These are phyloP conservation scores for Chelidonichthys spinosus DNA, from an alignment of 2,797 vertebrate genomes.

Conservation along the genomic window DNA sequence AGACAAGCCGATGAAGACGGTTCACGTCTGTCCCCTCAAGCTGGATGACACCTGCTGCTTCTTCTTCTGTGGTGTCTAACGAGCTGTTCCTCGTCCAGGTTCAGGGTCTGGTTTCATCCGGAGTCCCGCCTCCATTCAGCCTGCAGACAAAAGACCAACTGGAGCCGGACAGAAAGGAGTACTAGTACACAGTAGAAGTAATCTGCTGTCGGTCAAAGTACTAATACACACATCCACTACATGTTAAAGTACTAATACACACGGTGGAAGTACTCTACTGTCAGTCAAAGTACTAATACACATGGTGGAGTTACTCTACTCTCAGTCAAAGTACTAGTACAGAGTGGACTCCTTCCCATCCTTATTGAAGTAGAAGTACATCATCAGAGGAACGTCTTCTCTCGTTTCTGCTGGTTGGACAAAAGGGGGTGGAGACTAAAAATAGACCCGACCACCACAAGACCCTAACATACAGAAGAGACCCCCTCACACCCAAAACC, in stretches of 20 bases:
- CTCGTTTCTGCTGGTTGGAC: not conserved
- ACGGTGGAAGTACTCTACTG: not conserved
- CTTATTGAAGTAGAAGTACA: no score
- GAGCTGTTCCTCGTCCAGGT: not conserved
- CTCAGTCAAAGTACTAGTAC: not conserved
- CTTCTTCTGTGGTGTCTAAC: constrained; percentile 24
- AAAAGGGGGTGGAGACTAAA: constrained; percentile 6
- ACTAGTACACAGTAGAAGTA: not conserved
- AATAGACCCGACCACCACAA: constrained; percentile 34
- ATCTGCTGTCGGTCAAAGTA: not conserved
- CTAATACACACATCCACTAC: not conserved
- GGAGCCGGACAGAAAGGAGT: not conserved
- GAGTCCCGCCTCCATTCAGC: constrained; percentile 33
- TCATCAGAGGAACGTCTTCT: no score
- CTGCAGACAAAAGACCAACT: constrained; percentile 1
- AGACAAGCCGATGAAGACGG: not conserved
- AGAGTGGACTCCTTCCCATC: not conserved
- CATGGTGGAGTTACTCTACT: not conserved
- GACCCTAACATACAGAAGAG: constrained; percentile 1
- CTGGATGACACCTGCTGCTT: constrained; percentile 37
- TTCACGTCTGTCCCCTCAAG: constrained; percentile 20
- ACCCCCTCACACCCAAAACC: not conserved
- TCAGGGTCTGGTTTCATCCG: constrained; percentile 5
- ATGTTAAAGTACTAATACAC: not conserved
- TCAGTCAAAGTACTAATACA: not conserved